Conservation (phyloP, 2,888 invertebrate genomes). For the Limnephilus marmoratus region DNA sequence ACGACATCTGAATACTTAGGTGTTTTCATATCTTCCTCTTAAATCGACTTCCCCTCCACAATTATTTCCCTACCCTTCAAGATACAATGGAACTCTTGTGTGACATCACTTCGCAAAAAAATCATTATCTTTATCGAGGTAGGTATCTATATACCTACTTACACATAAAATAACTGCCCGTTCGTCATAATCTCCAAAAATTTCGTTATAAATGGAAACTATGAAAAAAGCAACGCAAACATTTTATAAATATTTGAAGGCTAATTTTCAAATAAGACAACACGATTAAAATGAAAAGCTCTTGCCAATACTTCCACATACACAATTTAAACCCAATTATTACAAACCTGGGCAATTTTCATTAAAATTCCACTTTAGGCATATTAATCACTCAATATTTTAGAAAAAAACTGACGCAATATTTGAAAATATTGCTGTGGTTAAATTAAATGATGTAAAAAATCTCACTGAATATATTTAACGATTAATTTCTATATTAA, state of each 20-base stretch:
- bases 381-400: neutral
- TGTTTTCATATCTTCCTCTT: neutral
- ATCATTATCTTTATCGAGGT: neutral
- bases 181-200: neutral
- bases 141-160: too few relatives aligned
- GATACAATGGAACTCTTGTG: neutral
- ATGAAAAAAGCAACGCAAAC: neutral
- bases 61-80: neutral
- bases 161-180: neutral
- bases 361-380: neutral
- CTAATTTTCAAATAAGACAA: neutral
- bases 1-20: neutral
- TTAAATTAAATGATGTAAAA: neutral
- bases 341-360: neutral
- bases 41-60: neutral
- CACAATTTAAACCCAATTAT: neutral
- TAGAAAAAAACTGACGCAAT: slow-evolving; percentile 16
- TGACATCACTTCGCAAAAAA: neutral
- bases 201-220: neutral
- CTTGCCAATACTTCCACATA: neutral
- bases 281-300: neutral
- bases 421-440: slow-evolving; percentile 14
- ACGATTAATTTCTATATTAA: neutral
- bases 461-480: neutral
- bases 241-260: neutral